A percentile compares a stretch with the other conserved stretches of the same genome.
Conservation (phyloP, 2,797 vertebrate species). For the Cryptoblepharus egeriae region DNA sequence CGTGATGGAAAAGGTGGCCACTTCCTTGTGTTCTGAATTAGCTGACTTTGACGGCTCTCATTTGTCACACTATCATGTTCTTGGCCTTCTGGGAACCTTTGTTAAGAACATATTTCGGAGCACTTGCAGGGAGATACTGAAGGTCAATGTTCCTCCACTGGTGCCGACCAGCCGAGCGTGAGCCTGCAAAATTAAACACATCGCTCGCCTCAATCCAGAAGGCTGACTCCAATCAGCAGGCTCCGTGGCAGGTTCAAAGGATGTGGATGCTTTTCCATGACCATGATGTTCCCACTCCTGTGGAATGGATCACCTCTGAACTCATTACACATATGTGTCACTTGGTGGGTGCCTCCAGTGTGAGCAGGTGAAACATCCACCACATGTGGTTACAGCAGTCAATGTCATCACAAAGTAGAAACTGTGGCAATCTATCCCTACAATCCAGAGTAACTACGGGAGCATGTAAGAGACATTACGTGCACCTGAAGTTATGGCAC, state of each 20-base stretch:
- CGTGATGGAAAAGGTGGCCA: slow-evolving; percentile 31
- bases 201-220: accelerated
- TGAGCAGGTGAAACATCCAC: no score
- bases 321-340: accelerated
- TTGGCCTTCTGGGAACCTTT: background rate
- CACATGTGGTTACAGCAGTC: no score
- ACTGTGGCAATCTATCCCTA: no score
- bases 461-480: no score
- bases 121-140: accelerated
- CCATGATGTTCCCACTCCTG: background rate
- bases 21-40: background rate
- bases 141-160: background rate
- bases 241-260: background rate
- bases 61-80: slow-evolving; percentile 3
- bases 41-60: background rate
- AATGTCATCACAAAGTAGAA: no score
- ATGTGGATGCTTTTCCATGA: accelerated
- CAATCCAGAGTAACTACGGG: no score
- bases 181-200: accelerated
- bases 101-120: background rate
- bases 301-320: background rate
- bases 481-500: no score
- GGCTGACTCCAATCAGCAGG: background rate
- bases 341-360: no score
- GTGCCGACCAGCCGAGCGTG: background rate